Percentiles rank a stretch among this genome's conserved stretches.
phyloP scores from a whole-genome alignment of 2,888 invertebrate genomes.

The Nomada fucata region DNA sequence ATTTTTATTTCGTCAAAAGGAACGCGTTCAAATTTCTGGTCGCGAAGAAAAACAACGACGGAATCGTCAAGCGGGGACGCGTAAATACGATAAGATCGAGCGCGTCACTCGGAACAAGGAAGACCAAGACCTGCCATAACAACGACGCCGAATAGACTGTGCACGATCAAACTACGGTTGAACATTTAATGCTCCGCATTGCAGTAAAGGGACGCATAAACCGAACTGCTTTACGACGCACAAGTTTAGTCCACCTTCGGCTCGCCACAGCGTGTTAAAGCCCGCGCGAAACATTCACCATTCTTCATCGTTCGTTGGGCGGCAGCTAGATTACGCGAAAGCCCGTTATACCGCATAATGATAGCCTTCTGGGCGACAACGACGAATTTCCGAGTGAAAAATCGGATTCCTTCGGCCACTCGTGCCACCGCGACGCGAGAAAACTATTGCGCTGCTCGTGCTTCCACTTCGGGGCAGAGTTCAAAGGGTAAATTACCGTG shows the following conservation, averaged over 20 bases:
- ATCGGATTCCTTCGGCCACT: slow-evolving; percentile 18
- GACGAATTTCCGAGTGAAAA: slow-evolving; percentile 38
- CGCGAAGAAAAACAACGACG: too few relatives aligned
- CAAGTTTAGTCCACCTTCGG: slow-evolving; percentile 48
- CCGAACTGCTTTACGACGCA: slow-evolving; percentile 49
- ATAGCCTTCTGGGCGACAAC: slow-evolving; percentile 48
- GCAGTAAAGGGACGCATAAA: slow-evolving; percentile 54
- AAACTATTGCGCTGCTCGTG: background rate
- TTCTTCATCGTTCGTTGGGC: slow-evolving; percentile 62
- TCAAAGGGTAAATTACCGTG: too few relatives aligned
- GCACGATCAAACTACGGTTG: slow-evolving; percentile 22
- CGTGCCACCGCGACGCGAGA: background rate
- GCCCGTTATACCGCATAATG: slow-evolving; percentile 56
- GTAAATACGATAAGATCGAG: too few relatives aligned
- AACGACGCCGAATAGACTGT: slow-evolving; percentile 10
- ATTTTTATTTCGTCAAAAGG: too few relatives aligned
- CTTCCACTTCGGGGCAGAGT: too few relatives aligned
- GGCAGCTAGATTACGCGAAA: slow-evolving; percentile 44
- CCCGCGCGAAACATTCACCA: slow-evolving; percentile 47
- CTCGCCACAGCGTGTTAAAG: slow-evolving; percentile 63
- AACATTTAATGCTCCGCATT: slow-evolving; percentile 69
- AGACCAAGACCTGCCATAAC: background rate
- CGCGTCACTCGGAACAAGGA: slow-evolving; percentile 3
- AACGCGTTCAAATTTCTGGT: background rate
- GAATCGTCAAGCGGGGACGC: too few relatives aligned